Percentiles rank a stretch among this genome's conserved stretches.
These are phyloP conservation scores for Helobdella robusta DNA, from an alignment of 2,888 invertebrate genomes.

Conservation along the genomic window DNA sequence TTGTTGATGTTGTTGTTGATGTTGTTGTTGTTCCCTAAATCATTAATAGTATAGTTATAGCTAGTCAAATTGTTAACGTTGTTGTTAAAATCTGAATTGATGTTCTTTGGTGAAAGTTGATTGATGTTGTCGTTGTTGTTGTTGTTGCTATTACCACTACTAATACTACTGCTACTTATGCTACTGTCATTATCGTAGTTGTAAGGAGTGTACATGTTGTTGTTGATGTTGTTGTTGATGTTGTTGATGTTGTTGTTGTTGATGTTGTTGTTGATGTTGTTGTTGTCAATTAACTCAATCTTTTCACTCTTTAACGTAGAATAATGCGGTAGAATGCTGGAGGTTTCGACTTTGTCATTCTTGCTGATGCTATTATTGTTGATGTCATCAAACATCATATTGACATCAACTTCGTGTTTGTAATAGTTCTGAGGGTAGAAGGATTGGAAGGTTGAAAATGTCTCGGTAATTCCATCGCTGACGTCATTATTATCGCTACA, in stretches of 20 bases:
- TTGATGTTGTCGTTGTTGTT: background rate
- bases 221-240: background rate
- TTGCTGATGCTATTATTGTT: no score
- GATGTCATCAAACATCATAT: no score
- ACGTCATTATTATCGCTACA: no score
- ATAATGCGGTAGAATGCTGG: no score
- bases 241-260: background rate
- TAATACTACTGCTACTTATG: background rate
- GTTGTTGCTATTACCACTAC: background rate
- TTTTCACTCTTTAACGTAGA: background rate
- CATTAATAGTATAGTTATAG: background rate
- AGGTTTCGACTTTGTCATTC: no score
- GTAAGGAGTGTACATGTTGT: background rate
- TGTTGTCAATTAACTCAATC: background rate
- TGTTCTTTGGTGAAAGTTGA: background rate
- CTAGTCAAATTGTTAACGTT: background rate
- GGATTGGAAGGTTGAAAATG: no score
- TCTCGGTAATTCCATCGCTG: no score
- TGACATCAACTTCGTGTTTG: no score
- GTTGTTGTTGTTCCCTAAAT: background rate
- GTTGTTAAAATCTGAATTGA: background rate
- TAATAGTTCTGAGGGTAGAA: no score
- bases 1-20: background rate
- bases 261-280: background rate
- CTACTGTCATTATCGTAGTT: slow-evolving; percentile 7